Evolutionary conservation across 2,888 invertebrate species (phyloP), one percentile per base, ranked within the genome.

Genomic region (Drosophila yooni): DNA sequence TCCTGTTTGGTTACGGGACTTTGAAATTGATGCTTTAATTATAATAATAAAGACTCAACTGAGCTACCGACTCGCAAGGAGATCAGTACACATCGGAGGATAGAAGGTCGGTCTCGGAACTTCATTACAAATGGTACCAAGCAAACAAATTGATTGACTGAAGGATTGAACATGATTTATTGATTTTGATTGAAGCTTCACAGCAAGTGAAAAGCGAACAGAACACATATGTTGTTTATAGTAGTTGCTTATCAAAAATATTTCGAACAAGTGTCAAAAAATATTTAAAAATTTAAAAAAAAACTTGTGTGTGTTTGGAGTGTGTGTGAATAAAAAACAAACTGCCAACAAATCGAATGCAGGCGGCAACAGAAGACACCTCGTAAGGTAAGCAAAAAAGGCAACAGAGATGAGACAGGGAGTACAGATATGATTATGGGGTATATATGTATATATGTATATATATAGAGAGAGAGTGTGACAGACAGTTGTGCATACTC

Each of bases 401-500:
- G 3, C 18, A 38, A 18, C 2, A 18, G 25, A 46, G 46, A 25
- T 31, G 5, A 40, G 6, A 10, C n/a, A 11, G 4, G 7, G 15
- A 15, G 8, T 21, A 4, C n/a, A 15, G 25, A 8, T 46, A 8
- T 15, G 46, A 8, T 25, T 46, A 25, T 27, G 1, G 3, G 8
- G 15, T 36, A 43, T 21, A 3, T 13, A 38, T 18, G 15, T 36
- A 43, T 21, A 3, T 13, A 38, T 18, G 18, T 3, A 15, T 38
- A 34, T 13, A 8, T 18, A 38, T 15, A 8, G 2, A 31, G 31
- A 43, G n/a, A 27, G 15, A n/a, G 40, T n/a, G 0, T 10, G 3
- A 38, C 2, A 8, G 25, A 36, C n/a, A 59, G 13, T 21, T 31
- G 13, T 36, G 15, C 67, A 59, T 76, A 76, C 76, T 72, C 63